Base-by-base conservation (phyloP, 1,140 invertebrate genomes). In the Sitodiplosis mosellana region DNA sequence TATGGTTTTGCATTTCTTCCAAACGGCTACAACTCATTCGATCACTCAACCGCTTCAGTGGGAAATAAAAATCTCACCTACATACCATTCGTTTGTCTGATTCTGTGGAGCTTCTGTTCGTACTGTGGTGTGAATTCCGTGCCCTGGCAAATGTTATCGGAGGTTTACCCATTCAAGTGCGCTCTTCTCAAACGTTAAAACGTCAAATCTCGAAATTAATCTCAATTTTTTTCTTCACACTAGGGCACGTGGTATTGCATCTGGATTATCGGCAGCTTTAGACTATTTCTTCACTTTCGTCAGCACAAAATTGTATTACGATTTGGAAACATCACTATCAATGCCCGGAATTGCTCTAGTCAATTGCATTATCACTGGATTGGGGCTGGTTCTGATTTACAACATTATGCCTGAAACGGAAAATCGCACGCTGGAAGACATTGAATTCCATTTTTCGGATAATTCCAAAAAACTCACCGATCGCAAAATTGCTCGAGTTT, bases 341-440 rank as follows among this genome's bases (percentile, higher is more conserved):
- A 54, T 73, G 14, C 69, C 69, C 52, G 75, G 72, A 2, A 67
- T 64, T 2, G 81, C 80, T 55, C 78, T 71, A 53, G 63, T 78
- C 40, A 83, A 78, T 59, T 66, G 72, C 5, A 64, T 54, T 3
- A 66, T 77, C 44, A 71, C 72, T 15, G 64, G 72, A 14, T 15
- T 77, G 3, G 27, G 4, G 10, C 10, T 27, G 3, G 10, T 27
- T 3, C 55, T 80, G 46, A 60, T 83, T 11, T 75, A 74, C 50
- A 69, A 77, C 38, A 74, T 75, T 49, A 58, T 89, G n/a, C 84
- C 86, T 2, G 83, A 89, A 64, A 89, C 84, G 0, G 83, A 83
- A 64, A 79, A 82, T 2, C 79, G 75, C 52, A 73, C 72, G 2
- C 65, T 88, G 43, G 72, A 81, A 58, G 81, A 88, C 59, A 83